Conservation (phyloP, 2,888 invertebrate genomes). For the Mesoligia furuncula region DNA sequence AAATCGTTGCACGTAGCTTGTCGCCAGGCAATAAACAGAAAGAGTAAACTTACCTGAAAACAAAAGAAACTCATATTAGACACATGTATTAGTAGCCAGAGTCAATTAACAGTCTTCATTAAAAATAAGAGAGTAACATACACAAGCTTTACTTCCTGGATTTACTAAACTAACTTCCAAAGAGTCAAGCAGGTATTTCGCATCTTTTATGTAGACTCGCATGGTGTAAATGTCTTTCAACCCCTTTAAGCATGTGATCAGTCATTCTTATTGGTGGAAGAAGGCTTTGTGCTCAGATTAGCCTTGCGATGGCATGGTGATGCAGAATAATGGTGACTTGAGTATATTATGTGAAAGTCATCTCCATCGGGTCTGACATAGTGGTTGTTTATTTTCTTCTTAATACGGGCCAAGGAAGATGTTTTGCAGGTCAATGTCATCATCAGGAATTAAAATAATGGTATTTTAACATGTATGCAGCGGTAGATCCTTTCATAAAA, state of each 20-base stretch:
- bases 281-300: conserved; percentile 73
- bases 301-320: conserved; percentile 18
- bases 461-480: background rate
- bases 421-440: background rate
- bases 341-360: conserved; percentile 28
- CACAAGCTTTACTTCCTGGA: background rate
- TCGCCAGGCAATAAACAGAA: background rate
- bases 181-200: no score
- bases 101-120: background rate
- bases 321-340: conserved; percentile 32
- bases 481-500: background rate
- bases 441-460: background rate
- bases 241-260: conserved; percentile 75
- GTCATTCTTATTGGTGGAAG: conserved; percentile 72
- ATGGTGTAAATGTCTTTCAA: conserved; percentile 56
- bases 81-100: background rate
- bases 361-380: conserved; percentile 5
- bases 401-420: conserved; percentile 20
- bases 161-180: background rate
- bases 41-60: conserved; percentile 35
- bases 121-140: background rate
- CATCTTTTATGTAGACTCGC: conserved; percentile 7
- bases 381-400: conserved; percentile 1
- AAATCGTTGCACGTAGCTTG: background rate
- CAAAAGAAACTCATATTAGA: background rate